Evolutionary conservation across 2,797 vertebrate species (phyloP).

Genomic region (Neomorphus geoffroyi): DNA sequence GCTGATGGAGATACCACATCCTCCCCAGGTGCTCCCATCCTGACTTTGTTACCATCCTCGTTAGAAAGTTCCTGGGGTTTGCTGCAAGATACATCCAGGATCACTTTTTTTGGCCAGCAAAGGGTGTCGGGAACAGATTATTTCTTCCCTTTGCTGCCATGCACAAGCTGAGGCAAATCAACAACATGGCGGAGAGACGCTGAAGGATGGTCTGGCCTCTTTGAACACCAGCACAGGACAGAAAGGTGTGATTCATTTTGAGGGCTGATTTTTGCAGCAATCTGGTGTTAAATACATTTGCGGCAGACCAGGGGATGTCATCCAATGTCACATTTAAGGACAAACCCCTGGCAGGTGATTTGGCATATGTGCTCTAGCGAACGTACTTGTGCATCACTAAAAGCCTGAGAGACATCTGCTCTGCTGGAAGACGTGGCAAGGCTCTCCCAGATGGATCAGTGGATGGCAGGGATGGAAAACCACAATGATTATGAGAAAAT

Average conservation of each 20-base stretch:
- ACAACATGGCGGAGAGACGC: background rate
- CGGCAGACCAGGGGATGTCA: conserved; percentile 46
- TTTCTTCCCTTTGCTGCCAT: background rate
- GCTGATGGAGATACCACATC: background rate
- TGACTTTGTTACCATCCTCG: background rate
- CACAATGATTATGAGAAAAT: conserved; percentile 11
- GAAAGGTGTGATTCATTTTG: conserved; percentile 12
- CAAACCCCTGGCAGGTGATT: conserved; percentile 36
- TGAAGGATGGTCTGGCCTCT: background rate
- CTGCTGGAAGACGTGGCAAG: conserved; percentile 30
- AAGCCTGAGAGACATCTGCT: conserved; percentile 56
- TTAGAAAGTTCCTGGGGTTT: background rate
- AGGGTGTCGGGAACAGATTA: background rate
- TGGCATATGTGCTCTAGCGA: conserved; percentile 55
- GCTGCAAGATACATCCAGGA: background rate
- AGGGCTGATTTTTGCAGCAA: conserved; percentile 33
- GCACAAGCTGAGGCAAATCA: background rate
- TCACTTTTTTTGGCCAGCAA: rapidly evolving
- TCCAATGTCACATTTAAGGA: conserved; percentile 50
- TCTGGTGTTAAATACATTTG: conserved; percentile 45
- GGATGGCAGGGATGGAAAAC: conserved; percentile 34
- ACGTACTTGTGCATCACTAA: conserved; percentile 18
- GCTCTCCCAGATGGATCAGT: conserved; percentile 28
- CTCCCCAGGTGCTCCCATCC: background rate
- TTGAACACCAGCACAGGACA: background rate